Base-by-base conservation (phyloP, 2,797 vertebrate genomes). In the Microhierax caerulescens region DNA sequence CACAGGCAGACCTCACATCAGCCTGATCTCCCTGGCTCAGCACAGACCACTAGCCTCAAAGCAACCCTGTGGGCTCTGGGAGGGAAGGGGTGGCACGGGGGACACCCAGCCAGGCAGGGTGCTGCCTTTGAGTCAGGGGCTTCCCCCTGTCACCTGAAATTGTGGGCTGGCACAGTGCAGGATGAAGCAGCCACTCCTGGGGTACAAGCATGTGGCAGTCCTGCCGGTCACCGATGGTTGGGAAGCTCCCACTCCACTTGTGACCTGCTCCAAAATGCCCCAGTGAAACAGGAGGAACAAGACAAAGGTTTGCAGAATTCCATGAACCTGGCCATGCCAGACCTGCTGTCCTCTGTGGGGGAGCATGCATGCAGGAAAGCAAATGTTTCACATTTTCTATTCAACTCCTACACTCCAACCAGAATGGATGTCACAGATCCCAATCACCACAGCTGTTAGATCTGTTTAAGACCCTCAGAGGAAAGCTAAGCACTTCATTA, bases 311-410 rank as follows among this genome's bases (percentile, higher is more conserved):
- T 91, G 61, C 60, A 89, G 41, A 77, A 36, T 14, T 50, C 47
- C 5, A 0, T 24, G 27, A 28, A 7, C 0, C 0, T 5, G 28
- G n/a, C 39, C 43, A 5, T 25, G 7, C n/a, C 79, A 67, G 43
- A 56, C 6, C 24, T 59, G 0, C 41, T 43, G 6, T 14, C 17
- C 37, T 34, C 56, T 47, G 17, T 0, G 11, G 3, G 10, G 48
- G 19, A 50, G 14, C 4, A 12, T 3, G 13, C 9, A 27, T 8
- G 8, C 2, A 24, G 27, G 43, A 85, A 78, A 77, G 54, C 9
- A 45, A 54, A 39, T 17, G 5, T 28, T 36, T n/a, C 79, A n/a
- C 43, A 4, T 54, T 79, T 68, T 53, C 64, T 21, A 5, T 20
- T 5, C 48, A 77, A 9, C 51, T 25, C 1, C 24, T 32, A 14